Conservation (phyloP, 2,113 vertebrate species). For the Carassius gibelio region DNA sequence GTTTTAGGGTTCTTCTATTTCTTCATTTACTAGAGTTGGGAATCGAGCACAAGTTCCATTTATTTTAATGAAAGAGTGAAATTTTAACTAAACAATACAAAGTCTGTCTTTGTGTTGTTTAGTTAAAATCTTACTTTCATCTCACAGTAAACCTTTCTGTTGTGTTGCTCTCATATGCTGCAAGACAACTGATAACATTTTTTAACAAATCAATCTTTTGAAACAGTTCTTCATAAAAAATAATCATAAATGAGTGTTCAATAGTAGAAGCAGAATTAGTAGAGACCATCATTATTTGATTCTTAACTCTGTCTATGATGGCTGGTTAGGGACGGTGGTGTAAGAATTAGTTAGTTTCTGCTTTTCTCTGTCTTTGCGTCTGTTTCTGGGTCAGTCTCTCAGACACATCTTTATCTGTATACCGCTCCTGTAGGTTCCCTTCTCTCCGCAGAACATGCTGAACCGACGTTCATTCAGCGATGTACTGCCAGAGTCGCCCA, state of each 20-base stretch:
- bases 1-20: neutral
- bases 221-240: too few species aligned
- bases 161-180: neutral
- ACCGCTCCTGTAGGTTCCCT: slow-evolving; percentile 75
- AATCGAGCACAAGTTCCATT: neutral
- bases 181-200: too few species aligned
- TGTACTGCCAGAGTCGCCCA: slow-evolving; percentile 94
- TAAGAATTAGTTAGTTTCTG: neutral
- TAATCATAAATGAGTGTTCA: too few species aligned
- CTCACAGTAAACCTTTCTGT: neutral
- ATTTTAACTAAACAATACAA: neutral
- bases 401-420: slow-evolving; percentile 39
- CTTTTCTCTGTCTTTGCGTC: slow-evolving; percentile 37
- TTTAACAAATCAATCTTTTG: too few species aligned
- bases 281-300: neutral
- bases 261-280: neutral
- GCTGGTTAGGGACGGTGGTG: neutral
- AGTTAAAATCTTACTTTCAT: too few species aligned
- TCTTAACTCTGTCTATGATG: neutral
- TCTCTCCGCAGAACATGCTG: slow-evolving; percentile 93
- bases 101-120: neutral
- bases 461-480: slow-evolving; percentile 97
- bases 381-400: slow-evolving; percentile 45
- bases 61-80: neutral
- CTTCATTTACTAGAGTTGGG: neutral